These are phyloP conservation scores for Borostomias antarcticus DNA, from an alignment of 2,797 vertebrate species.

Conservation along the genomic window DNA sequence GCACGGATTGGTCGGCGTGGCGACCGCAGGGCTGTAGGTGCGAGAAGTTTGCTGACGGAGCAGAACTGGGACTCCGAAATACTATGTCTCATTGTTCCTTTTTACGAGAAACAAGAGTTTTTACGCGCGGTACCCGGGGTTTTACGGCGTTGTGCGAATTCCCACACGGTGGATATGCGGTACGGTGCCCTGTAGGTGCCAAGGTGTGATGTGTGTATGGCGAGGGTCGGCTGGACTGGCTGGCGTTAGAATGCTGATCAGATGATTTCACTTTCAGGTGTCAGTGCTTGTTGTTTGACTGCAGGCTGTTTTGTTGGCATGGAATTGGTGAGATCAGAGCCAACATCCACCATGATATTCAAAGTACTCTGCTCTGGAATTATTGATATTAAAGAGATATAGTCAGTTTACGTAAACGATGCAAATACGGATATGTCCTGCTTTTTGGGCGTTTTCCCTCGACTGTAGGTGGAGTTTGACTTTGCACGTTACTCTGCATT, in stretches of 20 bases:
- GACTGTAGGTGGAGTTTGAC: background rate
- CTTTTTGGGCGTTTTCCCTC: background rate
- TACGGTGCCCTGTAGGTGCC: background rate
- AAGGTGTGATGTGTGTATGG: background rate
- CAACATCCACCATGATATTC: too few species aligned
- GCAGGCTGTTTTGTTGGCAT: too few species aligned
- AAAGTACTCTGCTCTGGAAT: too few species aligned
- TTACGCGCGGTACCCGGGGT: background rate
- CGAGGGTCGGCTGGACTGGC: too few species aligned
- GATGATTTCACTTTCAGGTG: too few species aligned
- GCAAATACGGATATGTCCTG: too few species aligned
- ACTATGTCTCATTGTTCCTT: background rate
- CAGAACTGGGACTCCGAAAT: background rate
- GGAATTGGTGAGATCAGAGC: too few species aligned
- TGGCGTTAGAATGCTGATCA: too few species aligned
- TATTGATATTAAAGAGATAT: too few species aligned
- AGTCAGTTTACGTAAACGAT: too few species aligned
- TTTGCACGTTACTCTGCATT: too few species aligned
- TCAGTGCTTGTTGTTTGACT: too few species aligned
- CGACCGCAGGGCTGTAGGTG: background rate
- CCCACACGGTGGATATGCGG: background rate
- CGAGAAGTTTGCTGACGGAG: background rate
- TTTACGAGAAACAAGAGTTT: background rate
- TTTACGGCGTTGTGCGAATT: background rate
- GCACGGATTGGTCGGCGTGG: background rate